Base-by-base conservation (phyloP, 2,113 vertebrate genomes). In the Nicator chloris region DNA sequence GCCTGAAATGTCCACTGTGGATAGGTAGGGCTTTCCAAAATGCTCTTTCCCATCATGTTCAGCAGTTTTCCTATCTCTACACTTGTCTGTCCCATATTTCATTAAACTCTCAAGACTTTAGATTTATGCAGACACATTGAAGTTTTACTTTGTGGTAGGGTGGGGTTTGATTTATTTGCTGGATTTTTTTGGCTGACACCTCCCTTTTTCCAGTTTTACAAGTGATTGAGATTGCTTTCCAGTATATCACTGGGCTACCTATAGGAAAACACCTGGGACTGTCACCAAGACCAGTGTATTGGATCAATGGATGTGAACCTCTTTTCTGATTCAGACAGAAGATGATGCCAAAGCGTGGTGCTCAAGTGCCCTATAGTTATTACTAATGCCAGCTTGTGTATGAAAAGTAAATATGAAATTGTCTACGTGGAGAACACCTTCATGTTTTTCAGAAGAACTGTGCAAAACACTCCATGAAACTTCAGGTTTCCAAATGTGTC, bases 301-400 rank as follows among this genome's bases (percentile, higher is more conserved):
- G 54, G 21, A 37, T 78, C 60, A 71, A 3, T 35, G 76, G 42
- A 24, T 59, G 18, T 39, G 56, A 70, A 49, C 30, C 11, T 76
- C 33, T 82, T 51, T 40, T 82, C 39, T 77, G 24, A 7, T 56
- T 82, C 27, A 49, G 54, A 57, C 15, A 57, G 59, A 47, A 54
- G 24, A 10, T 4, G 2, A 61, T 53, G 33, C 21, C 4, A 5
- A 61, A 70, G 9, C 0, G 0, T 12, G 51, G 27, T 39, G 19
- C 50, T 77, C 54, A 40, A 28, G 31, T 59, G 5, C 23, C 56
- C 45, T 21, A 20, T 30, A 45, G 42, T 23, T 82, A 2, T 47
- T 60, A 17, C 10, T 93, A 72, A 56, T 28, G 15, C 10, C 24
- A 68, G 5, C 19, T 70, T 78, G 35, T 66, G 31, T 64, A 6